Base-by-base conservation (phyloP, 2,797 vertebrate genomes). In the Smutsia gigantea region DNA sequence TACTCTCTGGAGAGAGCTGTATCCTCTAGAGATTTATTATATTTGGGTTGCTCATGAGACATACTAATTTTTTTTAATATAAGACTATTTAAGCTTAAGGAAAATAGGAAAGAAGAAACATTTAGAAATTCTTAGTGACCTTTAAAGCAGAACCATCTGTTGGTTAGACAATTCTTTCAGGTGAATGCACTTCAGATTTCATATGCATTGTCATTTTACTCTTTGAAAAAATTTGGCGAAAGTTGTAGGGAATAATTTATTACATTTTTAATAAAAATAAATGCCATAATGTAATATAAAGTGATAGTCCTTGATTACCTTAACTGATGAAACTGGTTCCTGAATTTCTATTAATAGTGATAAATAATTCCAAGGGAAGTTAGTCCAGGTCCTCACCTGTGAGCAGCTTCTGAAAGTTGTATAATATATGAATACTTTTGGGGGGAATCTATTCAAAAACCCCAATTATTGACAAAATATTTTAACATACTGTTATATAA, bases 61-160 rank as follows among this genome's bases (percentile, higher is more conserved):
- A 29, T 0, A 92, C 94, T 37, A 87, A 93, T 97, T 88, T 97
- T 97, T 97, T 98, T 98, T 4, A 91, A 92, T 93, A 78, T 82
- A 96, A 42, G 81, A 92, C 39, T 97, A 51, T 97, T 97, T 95
- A 98, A 97, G 95, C 64, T 96, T 96, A 78, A 81, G 94, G 93
- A 94, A 77, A 85, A 92, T 79, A 93, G 63, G 82, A 96, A 98
- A 98, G 49, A 91, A 96, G 92, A 98, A 97, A 94, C 92, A 95
- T 98, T 97, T 96, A 96, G 95, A 97, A 90, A 68, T 94, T 98
- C 78, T 88, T 86, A 94, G 46, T 83, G 97, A 98, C 96, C 96
- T 98, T 98, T 94, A 98, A 98, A 98, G 92, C 87, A 98, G 97
- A 97, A 98, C 98, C 97, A 98, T 93, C 97, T 98, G 97, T 83